phyloP scores from a whole-genome alignment of 92 coral and sea anemone species.

The Phenganax stokvisi region DNA sequence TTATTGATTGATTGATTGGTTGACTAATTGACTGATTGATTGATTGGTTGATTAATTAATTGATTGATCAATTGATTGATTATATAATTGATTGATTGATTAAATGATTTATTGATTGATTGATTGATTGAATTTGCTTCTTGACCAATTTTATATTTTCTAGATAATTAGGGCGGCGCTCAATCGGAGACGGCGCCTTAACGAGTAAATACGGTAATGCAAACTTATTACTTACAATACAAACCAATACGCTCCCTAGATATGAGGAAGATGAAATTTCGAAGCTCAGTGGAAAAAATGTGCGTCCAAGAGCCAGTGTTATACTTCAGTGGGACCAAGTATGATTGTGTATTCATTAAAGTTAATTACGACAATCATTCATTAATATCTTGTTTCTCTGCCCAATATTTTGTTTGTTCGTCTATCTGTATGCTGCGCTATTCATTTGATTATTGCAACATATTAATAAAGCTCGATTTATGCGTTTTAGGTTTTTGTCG shows the following conservation, averaged over 20 bases:
- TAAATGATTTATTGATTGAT: not conserved
- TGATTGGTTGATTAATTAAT: no score
- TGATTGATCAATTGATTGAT: not conserved
- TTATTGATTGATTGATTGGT: no score
- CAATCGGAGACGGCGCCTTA: not conserved
- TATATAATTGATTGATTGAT: not conserved
- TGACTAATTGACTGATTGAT: no score
- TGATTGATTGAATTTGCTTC: no score
- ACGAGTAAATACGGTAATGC: not conserved
- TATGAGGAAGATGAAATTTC: slow-evolving; percentile 81
- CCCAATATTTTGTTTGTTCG: no score
- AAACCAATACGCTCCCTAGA: slow-evolving; percentile 27
- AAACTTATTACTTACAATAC: not conserved
- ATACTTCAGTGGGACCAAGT: slow-evolving; percentile 82
- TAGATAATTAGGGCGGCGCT: no score
- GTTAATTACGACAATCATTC: no score
- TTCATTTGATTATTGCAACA: not conserved
- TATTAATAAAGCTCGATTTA: not conserved
- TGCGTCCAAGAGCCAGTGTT: slow-evolving; percentile 87
- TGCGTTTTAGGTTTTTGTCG: slow-evolving; percentile 56
- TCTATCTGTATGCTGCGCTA: no score
- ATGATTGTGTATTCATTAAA: not conserved
- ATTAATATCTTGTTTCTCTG: no score
- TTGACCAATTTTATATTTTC: no score
- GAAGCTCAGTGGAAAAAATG: slow-evolving; percentile 60